Conservation (phyloP, 2,888 invertebrate genomes). For the Drosophila antonietae region DNA sequence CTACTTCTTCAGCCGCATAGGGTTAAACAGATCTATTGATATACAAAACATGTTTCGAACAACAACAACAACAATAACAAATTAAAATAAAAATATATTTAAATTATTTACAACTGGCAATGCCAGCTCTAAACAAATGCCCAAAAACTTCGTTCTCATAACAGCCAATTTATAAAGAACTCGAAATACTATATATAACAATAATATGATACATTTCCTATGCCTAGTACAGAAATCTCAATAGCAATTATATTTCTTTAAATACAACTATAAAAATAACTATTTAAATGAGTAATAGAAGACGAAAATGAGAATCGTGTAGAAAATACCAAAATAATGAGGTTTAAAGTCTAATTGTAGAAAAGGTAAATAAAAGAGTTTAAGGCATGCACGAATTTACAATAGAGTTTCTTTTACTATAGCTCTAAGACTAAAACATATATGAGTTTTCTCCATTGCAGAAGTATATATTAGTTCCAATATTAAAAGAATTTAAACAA, state of each 20-base stretch:
- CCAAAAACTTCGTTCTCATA: constrained; percentile 3
- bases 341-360: background rate
- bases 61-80: background rate
- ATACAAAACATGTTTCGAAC: constrained; percentile 25
- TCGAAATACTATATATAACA: background rate
- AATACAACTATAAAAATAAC: background rate
- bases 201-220: background rate
- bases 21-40: constrained; percentile 39
- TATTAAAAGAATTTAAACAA: background rate
- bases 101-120: constrained; percentile 20
- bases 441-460: background rate
- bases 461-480: background rate
- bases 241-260: background rate
- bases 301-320: background rate
- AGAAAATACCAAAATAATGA: background rate
- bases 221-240: background rate
- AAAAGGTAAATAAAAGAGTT: background rate
- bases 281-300: background rate
- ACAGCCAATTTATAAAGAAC: background rate
- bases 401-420: background rate
- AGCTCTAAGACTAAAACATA: background rate
- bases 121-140: background rate
- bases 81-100: constrained; percentile 21
- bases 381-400: background rate
- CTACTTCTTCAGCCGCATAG: constrained; percentile 7